Percentiles rank a stretch among this genome's conserved stretches.
Conservation (phyloP, 53 echinoderm and acorn worm species). For the Paracentrotus lividus region DNA sequence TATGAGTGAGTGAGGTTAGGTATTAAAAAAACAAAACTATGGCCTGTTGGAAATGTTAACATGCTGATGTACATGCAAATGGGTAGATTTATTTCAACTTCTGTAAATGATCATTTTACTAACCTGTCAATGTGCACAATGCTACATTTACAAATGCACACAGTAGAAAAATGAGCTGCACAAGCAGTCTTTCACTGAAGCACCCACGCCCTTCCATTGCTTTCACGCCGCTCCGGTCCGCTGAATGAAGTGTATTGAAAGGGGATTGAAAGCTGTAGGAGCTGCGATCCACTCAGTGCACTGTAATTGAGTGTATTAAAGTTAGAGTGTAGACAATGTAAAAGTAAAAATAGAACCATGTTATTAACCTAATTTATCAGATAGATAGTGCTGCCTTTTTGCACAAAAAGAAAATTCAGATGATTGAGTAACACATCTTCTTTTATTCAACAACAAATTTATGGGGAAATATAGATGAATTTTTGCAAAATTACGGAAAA, state of each 20-base stretch:
- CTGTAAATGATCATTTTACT: no score
- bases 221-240: slow-evolving; percentile 37
- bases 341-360: background rate
- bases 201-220: slow-evolving; percentile 32
- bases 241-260: background rate
- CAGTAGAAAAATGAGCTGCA: slow-evolving; percentile 28
- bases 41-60: no score
- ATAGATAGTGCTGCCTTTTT: background rate
- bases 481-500: background rate
- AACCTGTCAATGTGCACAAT: slow-evolving; percentile 10
- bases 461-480: background rate
- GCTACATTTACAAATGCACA: slow-evolving; percentile 16
- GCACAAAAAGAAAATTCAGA: background rate
- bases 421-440: background rate
- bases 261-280: background rate
- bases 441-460: background rate
- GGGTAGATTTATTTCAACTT: no score
- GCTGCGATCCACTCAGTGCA: background rate
- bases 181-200: background rate
- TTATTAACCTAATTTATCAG: background rate
- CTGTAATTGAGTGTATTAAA: background rate
- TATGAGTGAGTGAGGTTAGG: no score
- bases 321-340: no score
- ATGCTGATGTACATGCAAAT: no score
- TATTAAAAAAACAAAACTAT: no score